A percentile compares a stretch with the other conserved stretches of the same genome.
Evolutionary conservation across 1,140 invertebrate genomes (phyloP).

Genomic region (Schmidtea mediterranea): DNA sequence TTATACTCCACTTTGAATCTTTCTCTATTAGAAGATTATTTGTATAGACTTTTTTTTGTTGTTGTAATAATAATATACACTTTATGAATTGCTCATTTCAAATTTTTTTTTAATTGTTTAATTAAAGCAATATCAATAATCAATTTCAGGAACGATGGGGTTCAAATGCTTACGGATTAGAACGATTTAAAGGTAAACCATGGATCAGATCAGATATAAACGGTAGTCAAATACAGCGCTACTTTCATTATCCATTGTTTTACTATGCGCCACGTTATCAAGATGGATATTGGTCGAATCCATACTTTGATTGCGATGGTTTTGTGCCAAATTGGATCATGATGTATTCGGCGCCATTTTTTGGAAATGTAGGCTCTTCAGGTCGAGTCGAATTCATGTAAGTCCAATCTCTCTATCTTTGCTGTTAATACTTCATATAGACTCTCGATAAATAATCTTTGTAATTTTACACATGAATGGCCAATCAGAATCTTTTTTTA

Average conservation of each 20-base stretch:
- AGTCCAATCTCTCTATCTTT: conserved; percentile 31
- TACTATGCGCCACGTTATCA: conserved; percentile 33
- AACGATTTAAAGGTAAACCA: conserved; percentile 70
- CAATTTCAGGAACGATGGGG: conserved; percentile 40
- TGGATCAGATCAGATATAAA: conserved; percentile 56
- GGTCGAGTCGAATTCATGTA: conserved; percentile 70
- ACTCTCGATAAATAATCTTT: no score
- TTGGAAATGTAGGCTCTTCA: conserved; percentile 54
- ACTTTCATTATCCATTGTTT: conserved; percentile 60
- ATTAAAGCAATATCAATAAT: no score
- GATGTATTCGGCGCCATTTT: conserved; percentile 77
- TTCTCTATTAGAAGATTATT: no score
- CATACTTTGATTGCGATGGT: conserved; percentile 73
- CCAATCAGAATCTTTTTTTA: no score
- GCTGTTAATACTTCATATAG: no score
- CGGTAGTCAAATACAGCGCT: conserved; percentile 17
- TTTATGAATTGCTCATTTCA: no score
- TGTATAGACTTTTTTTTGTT: no score
- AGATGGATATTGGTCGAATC: conserved; percentile 65
- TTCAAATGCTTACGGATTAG: conserved; percentile 62
- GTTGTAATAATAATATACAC: no score
- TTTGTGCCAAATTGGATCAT: conserved; percentile 64
- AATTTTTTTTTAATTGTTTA: neutral
- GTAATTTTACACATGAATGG: no score
- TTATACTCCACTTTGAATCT: no score